Evolutionary conservation across 2,888 invertebrate species (phyloP).

Genomic region (Ectemnius cavifrons): DNA sequence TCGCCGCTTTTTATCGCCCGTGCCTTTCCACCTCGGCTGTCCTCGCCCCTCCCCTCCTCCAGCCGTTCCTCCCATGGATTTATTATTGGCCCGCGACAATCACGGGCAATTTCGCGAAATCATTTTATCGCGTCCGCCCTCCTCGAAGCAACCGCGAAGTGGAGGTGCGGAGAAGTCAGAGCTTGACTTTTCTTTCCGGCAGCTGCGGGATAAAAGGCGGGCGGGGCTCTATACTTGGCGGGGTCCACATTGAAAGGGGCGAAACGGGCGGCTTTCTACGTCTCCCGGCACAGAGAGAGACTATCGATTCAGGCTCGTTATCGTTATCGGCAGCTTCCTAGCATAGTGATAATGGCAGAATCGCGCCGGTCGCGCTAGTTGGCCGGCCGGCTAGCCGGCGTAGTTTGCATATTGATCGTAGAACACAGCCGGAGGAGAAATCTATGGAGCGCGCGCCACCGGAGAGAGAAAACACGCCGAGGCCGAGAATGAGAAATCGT

Average conservation of each 20-base stretch:
- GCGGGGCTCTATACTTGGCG: too few relatives aligned
- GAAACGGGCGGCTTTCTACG: slow-evolving; percentile 1
- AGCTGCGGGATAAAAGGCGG: too few relatives aligned
- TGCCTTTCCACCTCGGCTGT: not conserved
- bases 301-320: slow-evolving; percentile 39
- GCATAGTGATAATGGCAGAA: slow-evolving; percentile 26
- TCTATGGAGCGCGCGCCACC: not conserved
- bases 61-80: not conserved
- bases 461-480: slow-evolving; percentile 10
- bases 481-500: not conserved
- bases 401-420: slow-evolving; percentile 41
- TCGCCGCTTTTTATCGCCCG: not conserved
- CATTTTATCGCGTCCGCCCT: slow-evolving; percentile 22
- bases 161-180: too few relatives aligned
- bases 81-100: slow-evolving; percentile 4
- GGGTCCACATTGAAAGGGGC: slow-evolving; percentile 9
- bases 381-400: slow-evolving; percentile 13
- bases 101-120: slow-evolving; percentile 7
- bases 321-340: slow-evolving; percentile 33
- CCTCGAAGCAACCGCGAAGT: not conserved
- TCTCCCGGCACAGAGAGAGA: not conserved
- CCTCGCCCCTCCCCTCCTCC: not conserved
- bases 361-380: slow-evolving; percentile 24
- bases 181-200: too few relatives aligned
- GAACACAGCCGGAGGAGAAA: slow-evolving; percentile 1